Percentiles rank a stretch among this genome's conserved stretches.
Evolutionary conservation across 2,888 invertebrate genomes (phyloP).

Genomic region (Mesorhabditis spiculigera): DNA sequence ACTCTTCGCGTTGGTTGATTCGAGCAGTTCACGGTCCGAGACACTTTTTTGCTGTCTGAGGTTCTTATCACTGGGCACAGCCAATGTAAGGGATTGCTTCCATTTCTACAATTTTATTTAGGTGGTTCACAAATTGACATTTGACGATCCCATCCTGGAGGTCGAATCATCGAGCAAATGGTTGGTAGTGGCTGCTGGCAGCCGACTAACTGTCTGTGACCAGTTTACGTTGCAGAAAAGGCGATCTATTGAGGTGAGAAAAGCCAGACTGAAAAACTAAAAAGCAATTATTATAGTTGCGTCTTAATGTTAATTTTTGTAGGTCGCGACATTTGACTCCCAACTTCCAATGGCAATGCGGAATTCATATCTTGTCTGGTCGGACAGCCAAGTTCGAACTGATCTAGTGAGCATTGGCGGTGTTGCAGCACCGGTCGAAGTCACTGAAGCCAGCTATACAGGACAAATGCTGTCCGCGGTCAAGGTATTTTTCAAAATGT

Average conservation of each 20-base stretch:
- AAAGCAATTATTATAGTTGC: background rate
- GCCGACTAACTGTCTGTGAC: background rate
- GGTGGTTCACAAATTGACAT: constrained; percentile 15
- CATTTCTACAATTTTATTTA: background rate
- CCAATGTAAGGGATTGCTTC: constrained; percentile 23
- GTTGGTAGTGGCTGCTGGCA: background rate
- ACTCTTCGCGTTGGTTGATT: constrained; percentile 52
- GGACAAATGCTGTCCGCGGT: constrained; percentile 62
- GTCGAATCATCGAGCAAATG: constrained; percentile 19
- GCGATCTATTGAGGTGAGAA: background rate
- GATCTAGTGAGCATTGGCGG: constrained; percentile 23
- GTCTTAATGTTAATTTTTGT: background rate
- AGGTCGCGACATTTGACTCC: background rate
- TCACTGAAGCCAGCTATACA: constrained; percentile 57
- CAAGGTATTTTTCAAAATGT: constrained; percentile 55
- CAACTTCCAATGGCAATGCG: background rate
- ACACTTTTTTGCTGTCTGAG: constrained; percentile 60
- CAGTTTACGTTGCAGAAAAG: background rate
- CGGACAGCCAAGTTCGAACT: background rate
- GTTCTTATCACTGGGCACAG: constrained; percentile 60
- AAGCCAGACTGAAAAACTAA: too few species aligned
- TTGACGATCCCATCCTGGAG: constrained; percentile 30
- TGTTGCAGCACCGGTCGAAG: constrained; percentile 27
- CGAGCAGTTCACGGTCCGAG: constrained; percentile 45
- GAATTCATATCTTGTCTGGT: background rate